Base-by-base conservation (phyloP, 2,888 invertebrate species). In the Hipparchia semele region DNA sequence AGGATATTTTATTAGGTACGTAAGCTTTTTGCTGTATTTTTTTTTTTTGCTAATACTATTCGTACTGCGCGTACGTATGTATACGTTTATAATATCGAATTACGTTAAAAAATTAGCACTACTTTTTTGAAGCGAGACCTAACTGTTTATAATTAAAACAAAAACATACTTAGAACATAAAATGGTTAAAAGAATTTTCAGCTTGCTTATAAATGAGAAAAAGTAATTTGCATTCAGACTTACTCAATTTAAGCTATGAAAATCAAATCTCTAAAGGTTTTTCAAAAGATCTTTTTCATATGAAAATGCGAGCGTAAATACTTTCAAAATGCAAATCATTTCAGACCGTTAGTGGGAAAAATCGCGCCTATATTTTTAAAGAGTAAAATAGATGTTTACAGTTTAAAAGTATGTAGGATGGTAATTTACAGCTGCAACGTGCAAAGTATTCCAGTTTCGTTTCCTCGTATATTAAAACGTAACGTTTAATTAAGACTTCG, bases 1-100 rank as follows among this genome's bases (percentile, higher is more conserved):
- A 68, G 72, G 71, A 70, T 71, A 68, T 59, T 62, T 68, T 72
- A 61, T 45, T 56, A 68, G 74, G 76, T 76, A 73, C 12, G 72
- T 73, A 56, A 53, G 5, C 8, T 49, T 49, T 59, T 54, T 49
- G 56, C 0, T 33, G n/a, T 39, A 65, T 70, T 54, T 67, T 59
- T 58, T 10, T 66, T 53, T 60, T 53, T 8, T 60, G 12, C 10
- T 23, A 39, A 5, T 39, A 7, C 10, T 39, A 9, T 62, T 6
- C 2, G 45, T 7, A 7, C 0, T 62, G 13, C 5, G 62, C 13
- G 49, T 13, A 62, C 46, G 46, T 39, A 5, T 39, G 2, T 39
- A 5, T 39, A 39, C 39, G 39, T 39, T 39, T 39, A 4, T 39
- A 39, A 39, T 39, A 39, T 39, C 39, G 39, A 39, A 39, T 39